phyloP scores from a whole-genome alignment of 2,888 invertebrate species.

The Aromia moschata region DNA sequence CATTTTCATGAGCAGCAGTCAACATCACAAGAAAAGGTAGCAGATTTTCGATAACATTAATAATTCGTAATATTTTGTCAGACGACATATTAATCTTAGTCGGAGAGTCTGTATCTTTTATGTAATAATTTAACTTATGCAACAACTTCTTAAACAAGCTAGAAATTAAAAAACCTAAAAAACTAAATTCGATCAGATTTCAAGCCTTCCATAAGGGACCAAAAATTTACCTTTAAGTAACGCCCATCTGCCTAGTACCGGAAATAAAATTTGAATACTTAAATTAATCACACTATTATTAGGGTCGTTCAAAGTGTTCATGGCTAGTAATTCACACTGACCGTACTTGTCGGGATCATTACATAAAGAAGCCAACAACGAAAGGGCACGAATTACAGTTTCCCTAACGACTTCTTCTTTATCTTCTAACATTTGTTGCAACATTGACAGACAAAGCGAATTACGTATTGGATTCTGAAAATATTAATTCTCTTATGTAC shows the following conservation, averaged over 20 bases:
- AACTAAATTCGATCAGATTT: not conserved
- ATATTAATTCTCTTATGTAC: slow-evolving; percentile 11
- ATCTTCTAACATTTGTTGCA: slow-evolving; percentile 78
- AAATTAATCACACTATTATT: slow-evolving; percentile 66
- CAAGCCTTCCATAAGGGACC: not conserved
- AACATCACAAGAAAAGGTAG: slow-evolving; percentile 61
- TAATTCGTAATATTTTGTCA: slow-evolving; percentile 54
- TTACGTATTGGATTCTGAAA: slow-evolving; percentile 69
- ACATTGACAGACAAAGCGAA: slow-evolving; percentile 75
- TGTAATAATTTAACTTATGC: slow-evolving; percentile 54
- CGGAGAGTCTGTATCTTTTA: slow-evolving; percentile 56
- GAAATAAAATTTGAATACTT: slow-evolving; percentile 67
- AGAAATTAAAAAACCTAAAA: slow-evolving; percentile 66
- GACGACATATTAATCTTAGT: slow-evolving; percentile 49
- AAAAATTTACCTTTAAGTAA: slow-evolving; percentile 55
- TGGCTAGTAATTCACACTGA: slow-evolving; percentile 68
- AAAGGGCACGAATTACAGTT: slow-evolving; percentile 70
- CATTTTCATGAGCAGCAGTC: slow-evolving; percentile 55
- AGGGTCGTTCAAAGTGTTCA: slow-evolving; percentile 68
- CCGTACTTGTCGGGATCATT: slow-evolving; percentile 73
- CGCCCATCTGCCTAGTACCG: slow-evolving; percentile 73
- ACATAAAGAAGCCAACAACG: slow-evolving; percentile 70
- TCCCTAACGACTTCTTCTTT: slow-evolving; percentile 70
- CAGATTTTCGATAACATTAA: slow-evolving; percentile 58
- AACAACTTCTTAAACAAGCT: slow-evolving; percentile 63